phyloP scores from a whole-genome alignment of 2,888 invertebrate genomes.

The Tribolium freemani region DNA sequence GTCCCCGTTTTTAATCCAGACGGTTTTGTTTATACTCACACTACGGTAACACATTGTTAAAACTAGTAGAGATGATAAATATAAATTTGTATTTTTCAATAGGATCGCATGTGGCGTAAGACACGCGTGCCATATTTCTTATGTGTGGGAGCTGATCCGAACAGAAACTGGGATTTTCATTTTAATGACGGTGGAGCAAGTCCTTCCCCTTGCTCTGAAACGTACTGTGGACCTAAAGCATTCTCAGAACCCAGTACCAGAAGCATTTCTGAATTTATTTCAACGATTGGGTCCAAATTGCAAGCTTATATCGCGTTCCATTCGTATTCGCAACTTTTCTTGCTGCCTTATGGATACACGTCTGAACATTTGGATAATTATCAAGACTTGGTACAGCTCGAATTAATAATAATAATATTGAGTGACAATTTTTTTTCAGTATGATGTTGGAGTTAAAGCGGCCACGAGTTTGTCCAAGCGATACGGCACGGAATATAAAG shows the following conservation, averaged over 20 bases:
- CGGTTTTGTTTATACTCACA: slow-evolving; percentile 78
- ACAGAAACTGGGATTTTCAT: slow-evolving; percentile 82
- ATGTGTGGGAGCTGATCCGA: slow-evolving; percentile 80
- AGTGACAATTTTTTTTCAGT: no score
- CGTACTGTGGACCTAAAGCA: slow-evolving; percentile 76
- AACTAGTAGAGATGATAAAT: slow-evolving; percentile 40
- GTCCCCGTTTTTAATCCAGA: slow-evolving; percentile 82
- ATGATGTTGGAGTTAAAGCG: slow-evolving; percentile 51
- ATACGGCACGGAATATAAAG: slow-evolving; percentile 66
- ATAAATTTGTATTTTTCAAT: no score
- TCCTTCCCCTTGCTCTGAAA: slow-evolving; percentile 72
- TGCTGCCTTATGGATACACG: slow-evolving; percentile 76
- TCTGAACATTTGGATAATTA: slow-evolving; percentile 13
- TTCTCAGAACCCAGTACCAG: slow-evolving; percentile 81
- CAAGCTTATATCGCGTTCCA: slow-evolving; percentile 79
- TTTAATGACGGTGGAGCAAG: slow-evolving; percentile 76
- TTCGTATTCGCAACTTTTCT: slow-evolving; percentile 79
- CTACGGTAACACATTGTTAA: slow-evolving; percentile 69
- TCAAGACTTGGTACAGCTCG: slow-evolving; percentile 12
- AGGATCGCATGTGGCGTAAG: slow-evolving; percentile 81
- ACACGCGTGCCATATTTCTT: slow-evolving; percentile 70
- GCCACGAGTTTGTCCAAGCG: slow-evolving; percentile 60
- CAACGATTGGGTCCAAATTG: slow-evolving; percentile 57
- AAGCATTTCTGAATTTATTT: slow-evolving; percentile 71
- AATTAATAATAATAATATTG: no score